Percentiles rank a stretch among this genome's conserved stretches.
These are phyloP conservation scores for Dufourea novaeangliae DNA, from an alignment of 1,140 invertebrate genomes.

Conservation along the genomic window DNA sequence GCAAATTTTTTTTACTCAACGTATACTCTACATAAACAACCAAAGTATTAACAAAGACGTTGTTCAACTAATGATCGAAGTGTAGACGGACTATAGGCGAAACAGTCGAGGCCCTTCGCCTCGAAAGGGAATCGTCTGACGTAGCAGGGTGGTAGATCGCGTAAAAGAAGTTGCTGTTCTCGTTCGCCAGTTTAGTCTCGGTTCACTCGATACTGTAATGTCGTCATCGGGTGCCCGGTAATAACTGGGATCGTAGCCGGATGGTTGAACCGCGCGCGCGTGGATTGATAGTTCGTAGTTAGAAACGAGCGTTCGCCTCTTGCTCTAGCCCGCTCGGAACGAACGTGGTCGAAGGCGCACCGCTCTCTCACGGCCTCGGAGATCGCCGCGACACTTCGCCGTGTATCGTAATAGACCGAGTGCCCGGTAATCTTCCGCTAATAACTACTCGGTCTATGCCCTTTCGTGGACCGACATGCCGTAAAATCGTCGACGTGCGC, in stretches of 20 bases:
- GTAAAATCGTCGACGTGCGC: background rate
- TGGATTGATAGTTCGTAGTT: slow-evolving; percentile 33
- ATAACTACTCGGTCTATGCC: slow-evolving; percentile 19
- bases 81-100: no score
- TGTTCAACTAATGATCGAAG: no score
- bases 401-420: slow-evolving; percentile 14
- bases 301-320: slow-evolving; percentile 2
- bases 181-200: slow-evolving; percentile 32
- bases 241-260: slow-evolving; percentile 29
- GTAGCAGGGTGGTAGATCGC: background rate
- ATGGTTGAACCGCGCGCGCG: slow-evolving; percentile 15
- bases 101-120: background rate
- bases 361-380: slow-evolving; percentile 21
- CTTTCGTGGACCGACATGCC: slow-evolving; percentile 10
- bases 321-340: background rate
- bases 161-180: slow-evolving; percentile 38
- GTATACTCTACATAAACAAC: no score
- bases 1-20: no score
- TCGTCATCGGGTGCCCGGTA: slow-evolving; percentile 36
- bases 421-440: slow-evolving; percentile 15
- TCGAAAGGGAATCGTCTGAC: background rate
- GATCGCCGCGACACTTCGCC: slow-evolving; percentile 21
- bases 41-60: no score
- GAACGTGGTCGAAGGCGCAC: background rate
- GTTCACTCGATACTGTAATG: slow-evolving; percentile 32